Base-by-base conservation (phyloP, 2,797 vertebrate genomes). In the Enteromius mattozi region DNA sequence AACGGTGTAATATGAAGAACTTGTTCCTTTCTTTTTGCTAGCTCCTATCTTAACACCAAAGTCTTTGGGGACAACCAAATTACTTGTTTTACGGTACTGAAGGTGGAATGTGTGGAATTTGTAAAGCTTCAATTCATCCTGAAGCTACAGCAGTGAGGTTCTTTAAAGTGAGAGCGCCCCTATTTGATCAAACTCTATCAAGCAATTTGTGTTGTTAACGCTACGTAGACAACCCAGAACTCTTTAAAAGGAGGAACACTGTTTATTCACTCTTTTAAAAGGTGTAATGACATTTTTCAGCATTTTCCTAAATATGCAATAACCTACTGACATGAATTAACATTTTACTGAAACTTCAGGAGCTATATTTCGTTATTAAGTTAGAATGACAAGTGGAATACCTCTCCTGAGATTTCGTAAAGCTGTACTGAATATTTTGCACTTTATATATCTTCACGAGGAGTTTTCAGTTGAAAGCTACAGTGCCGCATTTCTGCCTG, bases 21-120 rank as follows among this genome's bases (percentile, higher is more conserved):
- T 19, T 59, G 7, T 33, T 42, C 1, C 17, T 59, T 40, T 71
- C 7, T 19, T 63, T 61, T 59, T 70, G 68, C 24, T 17, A 17
- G 37, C 14, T 40, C 51, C 30, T 17, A 4, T 80, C 7, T 68
- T 27, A 45, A 71, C 51, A 33, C 27, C 21, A 17, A 45, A 47
- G 17, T 69, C 56, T 85, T 33, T n/a, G 16, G 12, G 42, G 8
- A 27, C 56, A 35, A 1, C 27, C 35, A 42, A 86, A 85, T 83
- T 88, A 71, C 72, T 82, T 80, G 59, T 88, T 91, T 92, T 94
- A 95, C 93, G 94, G 95, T 95, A 94, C 27, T 80, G 74, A 87
- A 85, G 92, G 91, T 89, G 87, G 96, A 97, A 97, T 97, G 92
- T 87, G 71, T 90, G 93, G 97, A 97, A 97, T 97, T 95, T 93